phyloP scores from a whole-genome alignment of 1,140 invertebrate species.

The Drosophila sp. region DNA sequence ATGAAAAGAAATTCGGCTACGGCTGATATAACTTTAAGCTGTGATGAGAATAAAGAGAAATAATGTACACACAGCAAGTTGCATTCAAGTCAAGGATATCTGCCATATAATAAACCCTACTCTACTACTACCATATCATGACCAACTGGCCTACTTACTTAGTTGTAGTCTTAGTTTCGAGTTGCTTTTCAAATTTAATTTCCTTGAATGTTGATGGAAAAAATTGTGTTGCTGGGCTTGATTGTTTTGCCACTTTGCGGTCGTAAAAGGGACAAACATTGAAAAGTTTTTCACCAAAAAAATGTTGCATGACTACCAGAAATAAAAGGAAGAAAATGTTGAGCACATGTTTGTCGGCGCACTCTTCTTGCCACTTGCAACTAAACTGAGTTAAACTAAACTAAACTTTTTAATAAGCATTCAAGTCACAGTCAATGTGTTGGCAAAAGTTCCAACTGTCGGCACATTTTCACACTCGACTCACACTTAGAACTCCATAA shows the following conservation, averaged over 20 bases:
- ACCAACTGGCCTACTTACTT: slow-evolving; percentile 48
- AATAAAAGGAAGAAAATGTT: neutral
- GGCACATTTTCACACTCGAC: slow-evolving; percentile 29
- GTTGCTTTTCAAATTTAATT: slow-evolving; percentile 10
- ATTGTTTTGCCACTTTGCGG: slow-evolving; percentile 39
- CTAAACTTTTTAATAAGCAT: slow-evolving; percentile 61
- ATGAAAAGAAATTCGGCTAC: slow-evolving; percentile 12
- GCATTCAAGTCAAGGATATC: slow-evolving; percentile 5
- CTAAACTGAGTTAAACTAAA: slow-evolving; percentile 14
- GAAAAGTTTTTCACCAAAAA: slow-evolving; percentile 34
- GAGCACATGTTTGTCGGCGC: neutral
- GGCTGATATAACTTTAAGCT: neutral
- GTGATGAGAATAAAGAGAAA: neutral
- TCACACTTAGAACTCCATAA: neutral
- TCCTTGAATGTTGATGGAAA: slow-evolving; percentile 20
- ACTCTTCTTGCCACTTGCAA: slow-evolving; percentile 10
- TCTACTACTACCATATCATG: neutral
- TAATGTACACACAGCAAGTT: neutral
- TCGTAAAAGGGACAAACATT: slow-evolving; percentile 45
- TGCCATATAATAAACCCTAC: neutral
- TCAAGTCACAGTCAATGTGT: slow-evolving; percentile 27
- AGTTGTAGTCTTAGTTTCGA: slow-evolving; percentile 10
- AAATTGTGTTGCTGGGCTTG: slow-evolving; percentile 12
- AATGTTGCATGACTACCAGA: slow-evolving; percentile 30
- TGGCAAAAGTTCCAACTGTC: slow-evolving; percentile 9